These are phyloP conservation scores for Marronus borbonicus DNA, from an alignment of 2,888 invertebrate species.

Conservation along the genomic window DNA sequence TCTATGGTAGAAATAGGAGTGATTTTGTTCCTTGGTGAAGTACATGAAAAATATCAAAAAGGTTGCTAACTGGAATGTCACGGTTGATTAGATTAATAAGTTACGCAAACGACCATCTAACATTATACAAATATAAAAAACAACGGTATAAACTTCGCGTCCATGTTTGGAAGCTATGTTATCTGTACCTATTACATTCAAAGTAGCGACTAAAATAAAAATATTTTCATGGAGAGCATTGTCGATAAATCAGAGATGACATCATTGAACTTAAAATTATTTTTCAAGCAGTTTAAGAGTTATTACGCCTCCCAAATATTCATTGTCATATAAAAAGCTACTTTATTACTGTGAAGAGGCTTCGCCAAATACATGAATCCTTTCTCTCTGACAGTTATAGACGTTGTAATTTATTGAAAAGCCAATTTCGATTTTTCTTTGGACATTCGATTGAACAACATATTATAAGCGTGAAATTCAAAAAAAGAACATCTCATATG, in stretches of 20 bases:
- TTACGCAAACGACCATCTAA: no score
- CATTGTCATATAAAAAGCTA: slow-evolving; percentile 37
- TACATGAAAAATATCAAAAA: no score
- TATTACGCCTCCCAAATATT: slow-evolving; percentile 35
- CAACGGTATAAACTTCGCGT: no score
- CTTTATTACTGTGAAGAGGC: slow-evolving; percentile 37
- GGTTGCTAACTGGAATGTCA: no score
- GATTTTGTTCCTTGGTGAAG: no score
- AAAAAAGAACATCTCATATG: not conserved
- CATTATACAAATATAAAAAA: no score
- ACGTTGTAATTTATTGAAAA: slow-evolving; percentile 38
- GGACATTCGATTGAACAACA: slow-evolving; percentile 7
- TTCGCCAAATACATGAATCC: slow-evolving; percentile 25
- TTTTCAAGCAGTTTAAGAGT: slow-evolving; percentile 29
- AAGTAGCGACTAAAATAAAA: not conserved
- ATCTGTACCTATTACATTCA: not conserved
- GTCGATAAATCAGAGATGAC: slow-evolving; percentile 23
- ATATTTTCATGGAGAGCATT: not conserved
- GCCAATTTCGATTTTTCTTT: slow-evolving; percentile 23
- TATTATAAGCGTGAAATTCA: not conserved
- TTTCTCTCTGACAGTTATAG: slow-evolving; percentile 40
- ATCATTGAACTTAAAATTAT: slow-evolving; percentile 35
- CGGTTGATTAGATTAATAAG: no score
- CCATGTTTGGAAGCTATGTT: no score
- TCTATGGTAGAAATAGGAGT: no score